Percentiles rank a stretch among this genome's conserved stretches.
These are phyloP conservation scores for Drosophila pegasa DNA, from an alignment of 2,888 invertebrate species.

Conservation along the genomic window DNA sequence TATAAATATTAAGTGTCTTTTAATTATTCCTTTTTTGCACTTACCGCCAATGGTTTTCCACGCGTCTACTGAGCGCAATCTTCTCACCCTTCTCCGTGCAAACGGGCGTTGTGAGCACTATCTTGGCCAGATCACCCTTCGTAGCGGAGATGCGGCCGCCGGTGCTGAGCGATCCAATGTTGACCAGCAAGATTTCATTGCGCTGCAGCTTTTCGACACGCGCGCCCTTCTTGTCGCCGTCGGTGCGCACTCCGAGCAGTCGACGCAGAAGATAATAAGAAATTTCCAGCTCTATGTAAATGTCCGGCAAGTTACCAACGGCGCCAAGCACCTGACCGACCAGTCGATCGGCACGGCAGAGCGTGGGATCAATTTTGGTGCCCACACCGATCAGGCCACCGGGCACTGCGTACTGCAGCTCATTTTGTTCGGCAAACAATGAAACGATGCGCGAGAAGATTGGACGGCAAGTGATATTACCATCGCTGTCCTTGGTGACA, in stretches of 20 bases:
- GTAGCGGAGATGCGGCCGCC: slow-evolving; percentile 98
- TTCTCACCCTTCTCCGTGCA: slow-evolving; percentile 99
- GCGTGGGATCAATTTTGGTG: slow-evolving; percentile 99
- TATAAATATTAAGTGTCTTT: background rate
- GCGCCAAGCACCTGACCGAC: slow-evolving; percentile 99
- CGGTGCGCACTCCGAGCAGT: slow-evolving; percentile 97
- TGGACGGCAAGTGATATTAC: slow-evolving; percentile 97
- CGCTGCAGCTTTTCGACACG: slow-evolving; percentile 97
- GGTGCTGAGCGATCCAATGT: slow-evolving; percentile 99
- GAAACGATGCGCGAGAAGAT: slow-evolving; percentile 99
- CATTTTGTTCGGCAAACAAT: slow-evolving; percentile 98
- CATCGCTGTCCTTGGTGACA: slow-evolving; percentile 98
- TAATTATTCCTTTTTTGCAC: slow-evolving; percentile 42
- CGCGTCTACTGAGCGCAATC: slow-evolving; percentile 98
- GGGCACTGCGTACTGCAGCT: slow-evolving; percentile 98
- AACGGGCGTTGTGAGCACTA: slow-evolving; percentile 97
- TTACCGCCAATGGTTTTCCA: slow-evolving; percentile 99
- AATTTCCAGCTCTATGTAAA: slow-evolving; percentile 99
- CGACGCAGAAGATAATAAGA: slow-evolving; percentile 98
- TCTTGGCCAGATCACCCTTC: slow-evolving; percentile 98
- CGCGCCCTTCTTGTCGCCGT: slow-evolving; percentile 99
- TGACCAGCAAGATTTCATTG: slow-evolving; percentile 97
- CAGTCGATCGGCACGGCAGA: slow-evolving; percentile 98
- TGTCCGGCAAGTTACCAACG: slow-evolving; percentile 97
- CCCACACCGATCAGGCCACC: slow-evolving; percentile 99